Evolutionary conservation across 2,888 invertebrate species (phyloP), one percentile per base, ranked within the genome.

Genomic region (Notodonta dromedarius): DNA sequence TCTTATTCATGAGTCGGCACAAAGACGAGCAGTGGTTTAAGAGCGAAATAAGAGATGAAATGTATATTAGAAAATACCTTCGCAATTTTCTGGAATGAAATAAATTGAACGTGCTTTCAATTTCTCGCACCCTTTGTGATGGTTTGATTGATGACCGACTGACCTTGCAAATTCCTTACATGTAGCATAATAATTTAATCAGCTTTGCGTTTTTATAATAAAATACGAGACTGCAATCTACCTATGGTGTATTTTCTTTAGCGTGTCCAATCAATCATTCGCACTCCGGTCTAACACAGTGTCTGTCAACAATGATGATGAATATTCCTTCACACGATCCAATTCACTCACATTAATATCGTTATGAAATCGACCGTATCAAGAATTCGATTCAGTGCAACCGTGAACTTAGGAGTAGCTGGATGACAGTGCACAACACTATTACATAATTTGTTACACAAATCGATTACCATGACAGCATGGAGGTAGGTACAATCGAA

Each of bases 401-500:
- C 84, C 82, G 76, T 85, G 85, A 85, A 84, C 84, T 84, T 82
- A 79, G 73, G 61, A 76, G 80, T 74, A 78, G 75, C 71, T 62
- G 73, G 70, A 78, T 77, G 78, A 76, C 77, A 73, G 73, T 71
- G 65, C 73, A 82, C 84, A 85, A 84, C 72, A 71, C 79, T 77
- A 86, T 86, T 83, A 83, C 84, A 82, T 83, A 80, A 79, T 79
- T 82, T 81, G 76, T 82, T 80, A 81, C 83, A 84, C 83, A 84
- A 84, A 83, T 85, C 78, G 79, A 83, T 76, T 76, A 76, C 78
- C 76, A 78, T 81, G 80, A 82, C 83, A 79, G 74, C 74, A 74
- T 70, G 73, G 72, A 73, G 73, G 70, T 73, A 80, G 79, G 79
- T 80, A 79, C 81, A 84, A 79, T 82, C 73, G 64, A 66, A 16